Conservation (phyloP, 2,113 vertebrate species). For the Eidolon helvum region DNA sequence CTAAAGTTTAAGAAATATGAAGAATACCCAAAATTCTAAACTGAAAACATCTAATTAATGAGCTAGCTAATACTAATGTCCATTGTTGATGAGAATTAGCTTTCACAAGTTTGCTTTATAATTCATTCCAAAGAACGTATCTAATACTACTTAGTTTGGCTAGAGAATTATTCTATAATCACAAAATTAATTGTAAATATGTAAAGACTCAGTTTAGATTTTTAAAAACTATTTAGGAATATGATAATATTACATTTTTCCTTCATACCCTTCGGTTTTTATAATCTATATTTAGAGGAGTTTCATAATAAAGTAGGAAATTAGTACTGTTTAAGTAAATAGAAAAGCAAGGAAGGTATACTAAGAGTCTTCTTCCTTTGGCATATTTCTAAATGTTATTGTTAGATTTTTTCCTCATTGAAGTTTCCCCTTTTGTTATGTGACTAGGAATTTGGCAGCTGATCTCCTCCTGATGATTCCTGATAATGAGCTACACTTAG, state of each 20-base stretch:
- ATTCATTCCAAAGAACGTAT: not conserved
- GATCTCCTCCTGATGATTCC: slow-evolving; percentile 94
- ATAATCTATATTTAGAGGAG: not conserved
- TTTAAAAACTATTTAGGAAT: not conserved
- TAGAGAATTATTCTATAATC: not conserved
- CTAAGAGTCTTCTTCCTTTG: not conserved
- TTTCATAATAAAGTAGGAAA: not conserved
- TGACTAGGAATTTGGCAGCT: slow-evolving; percentile 90
- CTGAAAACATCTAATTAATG: not conserved
- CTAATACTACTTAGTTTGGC: not conserved
- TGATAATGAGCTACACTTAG: slow-evolving; percentile 88
- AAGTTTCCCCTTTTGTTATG: slow-evolving; percentile 39
- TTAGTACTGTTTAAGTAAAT: not conserved
- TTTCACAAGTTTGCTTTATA: not conserved
- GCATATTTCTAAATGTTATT: not conserved
- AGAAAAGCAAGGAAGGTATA: not conserved
- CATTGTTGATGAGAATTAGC: not conserved
- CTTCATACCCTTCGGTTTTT: not conserved
- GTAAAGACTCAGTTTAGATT: not conserved
- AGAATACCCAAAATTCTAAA: not conserved
- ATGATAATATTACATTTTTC: not conserved
- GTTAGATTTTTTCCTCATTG: not conserved
- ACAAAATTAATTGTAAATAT: not conserved
- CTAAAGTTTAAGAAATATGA: not conserved
- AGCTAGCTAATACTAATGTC: not conserved